A percentile compares a stretch with the other conserved stretches of the same genome.
Evolutionary conservation across 2,888 invertebrate genomes (phyloP).

Genomic region (Lasioglossum calceatum): DNA sequence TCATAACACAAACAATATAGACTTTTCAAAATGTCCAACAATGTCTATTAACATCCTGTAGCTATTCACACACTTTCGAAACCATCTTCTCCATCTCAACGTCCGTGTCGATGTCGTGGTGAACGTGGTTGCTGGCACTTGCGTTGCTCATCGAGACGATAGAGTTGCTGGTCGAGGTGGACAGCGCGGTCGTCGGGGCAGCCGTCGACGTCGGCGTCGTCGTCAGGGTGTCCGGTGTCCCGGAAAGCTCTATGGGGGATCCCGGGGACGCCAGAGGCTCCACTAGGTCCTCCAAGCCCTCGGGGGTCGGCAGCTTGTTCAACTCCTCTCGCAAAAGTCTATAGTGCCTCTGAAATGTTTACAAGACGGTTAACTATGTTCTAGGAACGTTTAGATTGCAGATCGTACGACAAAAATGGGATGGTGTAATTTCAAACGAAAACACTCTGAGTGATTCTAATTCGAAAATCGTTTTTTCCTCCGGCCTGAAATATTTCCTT

Average conservation of each 20-base stretch:
- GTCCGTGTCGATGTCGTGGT: slow-evolving; percentile 87
- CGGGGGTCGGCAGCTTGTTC: slow-evolving; percentile 92
- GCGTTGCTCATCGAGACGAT: slow-evolving; percentile 71
- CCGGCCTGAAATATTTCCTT: no score
- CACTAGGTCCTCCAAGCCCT: slow-evolving; percentile 90
- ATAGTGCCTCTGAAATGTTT: slow-evolving; percentile 89
- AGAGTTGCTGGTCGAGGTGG: slow-evolving; percentile 72
- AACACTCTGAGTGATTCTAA: no score
- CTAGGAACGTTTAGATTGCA: not conserved
- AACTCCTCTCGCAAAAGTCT: slow-evolving; percentile 94
- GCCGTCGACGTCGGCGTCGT: slow-evolving; percentile 77
- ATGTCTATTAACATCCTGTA: slow-evolving; percentile 82
- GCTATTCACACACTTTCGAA: slow-evolving; percentile 88
- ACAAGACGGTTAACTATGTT: not conserved
- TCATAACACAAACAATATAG: slow-evolving; percentile 82
- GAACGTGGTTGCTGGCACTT: slow-evolving; percentile 78
- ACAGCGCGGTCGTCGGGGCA: slow-evolving; percentile 68
- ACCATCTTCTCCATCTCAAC: slow-evolving; percentile 92
- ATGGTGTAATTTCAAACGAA: no score
- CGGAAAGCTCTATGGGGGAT: slow-evolving; percentile 83
- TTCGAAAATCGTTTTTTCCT: no score
- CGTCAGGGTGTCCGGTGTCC: slow-evolving; percentile 78
- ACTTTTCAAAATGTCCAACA: slow-evolving; percentile 84
- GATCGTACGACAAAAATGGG: no score
- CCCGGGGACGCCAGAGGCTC: slow-evolving; percentile 85